Percentiles rank a stretch among this genome's conserved stretches.
Conservation (phyloP, 2,888 invertebrate genomes). For the Sphaerophoria rueppellii region DNA sequence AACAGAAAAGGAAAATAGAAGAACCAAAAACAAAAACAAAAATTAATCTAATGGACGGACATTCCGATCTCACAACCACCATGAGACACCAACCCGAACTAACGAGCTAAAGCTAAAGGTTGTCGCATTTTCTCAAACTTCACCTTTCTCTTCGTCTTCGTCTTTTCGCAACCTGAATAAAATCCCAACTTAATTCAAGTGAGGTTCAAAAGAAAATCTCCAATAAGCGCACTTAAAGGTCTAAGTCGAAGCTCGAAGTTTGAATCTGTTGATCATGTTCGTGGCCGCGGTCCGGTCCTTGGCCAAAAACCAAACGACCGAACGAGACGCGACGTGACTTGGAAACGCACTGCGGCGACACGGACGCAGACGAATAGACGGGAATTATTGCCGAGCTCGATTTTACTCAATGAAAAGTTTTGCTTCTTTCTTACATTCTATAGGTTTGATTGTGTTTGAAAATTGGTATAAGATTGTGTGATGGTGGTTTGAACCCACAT, state of each 20-base stretch:
- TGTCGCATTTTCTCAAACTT: not conserved
- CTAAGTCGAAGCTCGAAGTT: slow-evolving; percentile 50
- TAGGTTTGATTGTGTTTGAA: slow-evolving; percentile 19
- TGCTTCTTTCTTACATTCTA: not conserved
- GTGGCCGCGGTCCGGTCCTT: slow-evolving; percentile 18
- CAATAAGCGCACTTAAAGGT: slow-evolving; percentile 65
- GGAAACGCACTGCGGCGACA: not conserved
- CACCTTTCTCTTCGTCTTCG: not conserved
- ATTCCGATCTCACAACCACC: slow-evolving; percentile 66
- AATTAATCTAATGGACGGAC: slow-evolving; percentile 66
- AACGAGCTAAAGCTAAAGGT: slow-evolving; percentile 4
- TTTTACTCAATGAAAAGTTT: slow-evolving; percentile 71
- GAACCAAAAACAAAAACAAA: slow-evolving; percentile 41
- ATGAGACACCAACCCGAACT: slow-evolving; percentile 9
- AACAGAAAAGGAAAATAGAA: slow-evolving; percentile 9
- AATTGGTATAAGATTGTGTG: not conserved
- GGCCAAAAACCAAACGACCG: not conserved
- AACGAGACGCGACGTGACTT: not conserved
- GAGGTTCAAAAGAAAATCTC: slow-evolving; percentile 61
- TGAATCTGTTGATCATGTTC: slow-evolving; percentile 1
- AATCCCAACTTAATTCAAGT: slow-evolving; percentile 44
- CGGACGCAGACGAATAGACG: slow-evolving; percentile 1
- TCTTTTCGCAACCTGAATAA: slow-evolving; percentile 68
- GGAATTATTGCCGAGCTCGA: slow-evolving; percentile 31
- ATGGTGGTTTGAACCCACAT: slow-evolving; percentile 67